These are phyloP conservation scores for Rhabditophanes sp. DNA, from an alignment of 2,888 invertebrate genomes.

Conservation along the genomic window DNA sequence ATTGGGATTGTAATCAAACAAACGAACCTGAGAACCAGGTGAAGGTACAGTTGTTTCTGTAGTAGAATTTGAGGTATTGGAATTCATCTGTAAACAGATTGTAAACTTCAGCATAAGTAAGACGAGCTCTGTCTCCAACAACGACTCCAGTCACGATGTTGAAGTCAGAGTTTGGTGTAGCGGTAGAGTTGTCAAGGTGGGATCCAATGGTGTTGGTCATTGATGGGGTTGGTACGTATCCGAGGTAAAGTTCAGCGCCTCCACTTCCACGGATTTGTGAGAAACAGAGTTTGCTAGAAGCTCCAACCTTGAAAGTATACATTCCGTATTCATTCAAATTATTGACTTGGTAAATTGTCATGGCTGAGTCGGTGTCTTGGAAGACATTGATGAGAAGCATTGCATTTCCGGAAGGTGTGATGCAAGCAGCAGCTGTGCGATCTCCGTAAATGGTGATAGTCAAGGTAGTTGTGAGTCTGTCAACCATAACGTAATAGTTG, in stretches of 20 bases:
- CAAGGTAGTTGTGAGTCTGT: conserved; percentile 16
- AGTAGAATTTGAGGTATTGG: too few species aligned
- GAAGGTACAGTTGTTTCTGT: too few species aligned
- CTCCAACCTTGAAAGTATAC: conserved; percentile 13
- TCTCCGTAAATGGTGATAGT: conserved; percentile 15
- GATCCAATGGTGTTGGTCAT: conserved; percentile 14
- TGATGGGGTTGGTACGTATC: conserved; percentile 12
- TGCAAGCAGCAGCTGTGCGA: conserved; percentile 11
- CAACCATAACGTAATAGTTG: conserved; percentile 15
- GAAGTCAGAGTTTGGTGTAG: conserved; percentile 9
- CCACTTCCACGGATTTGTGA: conserved; percentile 20
- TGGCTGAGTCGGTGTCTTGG: conserved; percentile 9
- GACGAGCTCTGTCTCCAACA: conserved; percentile 8
- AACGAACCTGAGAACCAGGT: too few species aligned
- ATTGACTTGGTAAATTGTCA: conserved; percentile 13
- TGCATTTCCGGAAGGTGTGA: conserved; percentile 9
- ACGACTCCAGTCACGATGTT: conserved; percentile 14
- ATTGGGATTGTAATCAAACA: too few species aligned
- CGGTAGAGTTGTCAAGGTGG: conserved; percentile 12
- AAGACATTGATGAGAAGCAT: conserved; percentile 7
- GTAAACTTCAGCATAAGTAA: conserved; percentile 21
- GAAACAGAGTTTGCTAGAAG: conserved; percentile 15
- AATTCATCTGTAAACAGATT: conserved; percentile 8
- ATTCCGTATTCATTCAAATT: conserved; percentile 8
- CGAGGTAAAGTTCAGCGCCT: conserved; percentile 20